Evolutionary conservation across 2,113 vertebrate species (phyloP).

Genomic region (Chamaetylas fuelleborni): DNA sequence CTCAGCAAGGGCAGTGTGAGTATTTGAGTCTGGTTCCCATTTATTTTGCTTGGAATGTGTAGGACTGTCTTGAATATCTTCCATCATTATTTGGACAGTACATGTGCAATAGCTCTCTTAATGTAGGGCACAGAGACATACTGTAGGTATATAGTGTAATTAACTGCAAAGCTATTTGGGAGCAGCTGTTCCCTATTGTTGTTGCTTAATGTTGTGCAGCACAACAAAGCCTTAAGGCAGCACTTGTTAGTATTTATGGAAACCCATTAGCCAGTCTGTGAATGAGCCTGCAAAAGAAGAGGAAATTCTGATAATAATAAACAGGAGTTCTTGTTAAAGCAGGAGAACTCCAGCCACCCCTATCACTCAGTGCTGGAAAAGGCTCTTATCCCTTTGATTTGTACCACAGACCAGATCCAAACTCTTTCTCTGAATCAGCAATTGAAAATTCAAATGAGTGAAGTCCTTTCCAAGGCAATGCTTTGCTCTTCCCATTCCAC

Average conservation of each 20-base stretch:
- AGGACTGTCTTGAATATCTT: not conserved
- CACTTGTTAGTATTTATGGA: conserved; percentile 56
- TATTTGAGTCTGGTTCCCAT: conserved; percentile 21
- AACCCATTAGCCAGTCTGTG: conserved; percentile 42
- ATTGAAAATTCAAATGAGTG: not conserved
- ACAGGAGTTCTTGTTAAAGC: not conserved
- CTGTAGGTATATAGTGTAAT: conserved; percentile 33
- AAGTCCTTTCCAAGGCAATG: not conserved
- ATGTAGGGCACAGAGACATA: not conserved
- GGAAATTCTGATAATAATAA: conserved; percentile 42
- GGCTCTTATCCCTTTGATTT: not conserved
- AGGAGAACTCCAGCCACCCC: not conserved
- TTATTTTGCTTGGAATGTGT: conserved; percentile 25
- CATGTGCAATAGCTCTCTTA: not conserved
- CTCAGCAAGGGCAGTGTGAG: not conserved
- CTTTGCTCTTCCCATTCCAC: not conserved
- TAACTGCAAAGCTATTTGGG: conserved; percentile 16
- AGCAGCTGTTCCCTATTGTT: conserved; percentile 63
- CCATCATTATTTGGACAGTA: not conserved
- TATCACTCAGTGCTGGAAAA: not conserved
- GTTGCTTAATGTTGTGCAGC: conserved; percentile 38
- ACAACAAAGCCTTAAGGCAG: conserved; percentile 53
- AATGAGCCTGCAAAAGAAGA: conserved; percentile 32
- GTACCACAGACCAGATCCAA: not conserved
- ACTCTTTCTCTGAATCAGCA: not conserved